Base-by-base conservation (phyloP, 2,888 invertebrate species). In the Endotricha flammealis region DNA sequence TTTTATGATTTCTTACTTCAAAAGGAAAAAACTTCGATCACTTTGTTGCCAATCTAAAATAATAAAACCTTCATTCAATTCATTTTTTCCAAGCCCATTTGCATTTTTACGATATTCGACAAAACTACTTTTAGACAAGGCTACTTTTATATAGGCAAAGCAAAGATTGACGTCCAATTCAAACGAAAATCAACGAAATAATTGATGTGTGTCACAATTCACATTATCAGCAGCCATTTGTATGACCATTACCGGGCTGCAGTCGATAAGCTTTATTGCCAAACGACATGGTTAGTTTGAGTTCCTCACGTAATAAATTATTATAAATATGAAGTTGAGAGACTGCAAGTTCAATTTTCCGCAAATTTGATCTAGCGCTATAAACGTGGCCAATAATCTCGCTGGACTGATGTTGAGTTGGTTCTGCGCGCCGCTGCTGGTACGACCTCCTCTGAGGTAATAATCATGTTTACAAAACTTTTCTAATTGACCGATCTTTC, bases 251-350 rank as follows among this genome's bases (percentile, higher is more conserved):
- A 79, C 79, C 74, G 72, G 52, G 62, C 64, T 59, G 51, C 60
- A 61, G 63, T 53, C 73, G 83, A 83, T 86, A 85, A 82, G 72
- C 53, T 80, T 85, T 73, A 83, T 64, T 71, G 79, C 73, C 53
- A 53, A 48, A 39, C 80, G 80, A 76, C 69, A 82, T 75, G 85
- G 83, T 85, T 85, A 85, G 85, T 86, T 86, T 78, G 74, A 76
- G 44, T 57, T 64, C 70, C 74, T 74, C 71, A 70, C 78, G 64
- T 78, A 71, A 74, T 78, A 77, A 81, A 82, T 82, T 82, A 78
- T 79, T 74, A 76, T 81, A 78, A 74, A 76, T 76, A 73, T 68
- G 64, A 68, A 66, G 67, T 57, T 60, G 62, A 74, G 72, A 76
- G 65, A 64, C 65, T 60, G 60, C 60, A 50, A 66, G 70, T 79